Conservation (phyloP, 2,113 vertebrate species). For the Callaeas wilsoni region DNA sequence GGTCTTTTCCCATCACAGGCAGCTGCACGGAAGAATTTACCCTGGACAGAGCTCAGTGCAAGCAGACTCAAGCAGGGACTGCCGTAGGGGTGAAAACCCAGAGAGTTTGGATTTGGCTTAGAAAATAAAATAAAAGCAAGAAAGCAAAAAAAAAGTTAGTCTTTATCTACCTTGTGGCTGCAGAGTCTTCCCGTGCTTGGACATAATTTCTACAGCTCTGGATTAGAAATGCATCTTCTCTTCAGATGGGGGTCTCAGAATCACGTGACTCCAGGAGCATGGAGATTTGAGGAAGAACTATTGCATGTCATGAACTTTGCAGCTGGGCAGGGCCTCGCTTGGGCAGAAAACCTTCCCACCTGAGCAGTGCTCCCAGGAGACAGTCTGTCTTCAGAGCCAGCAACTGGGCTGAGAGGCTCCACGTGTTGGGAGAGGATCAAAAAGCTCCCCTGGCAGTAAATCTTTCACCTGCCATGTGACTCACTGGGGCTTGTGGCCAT, state of each 20-base stretch:
- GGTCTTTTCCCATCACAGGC: neutral
- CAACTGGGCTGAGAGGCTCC: conserved; percentile 3
- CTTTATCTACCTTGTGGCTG: neutral
- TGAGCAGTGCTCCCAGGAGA: neutral
- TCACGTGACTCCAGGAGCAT: neutral
- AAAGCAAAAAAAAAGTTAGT: neutral
- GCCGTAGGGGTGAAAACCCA: neutral
- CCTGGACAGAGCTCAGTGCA: neutral
- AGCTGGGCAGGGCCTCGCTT: neutral
- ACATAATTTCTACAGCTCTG: neutral
- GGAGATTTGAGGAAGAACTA: neutral
- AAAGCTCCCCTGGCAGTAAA: conserved; percentile 62
- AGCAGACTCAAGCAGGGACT: neutral
- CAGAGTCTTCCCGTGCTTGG: neutral
- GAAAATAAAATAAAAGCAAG: neutral
- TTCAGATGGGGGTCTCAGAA: neutral
- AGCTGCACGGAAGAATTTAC: neutral
- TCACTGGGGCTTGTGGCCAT: conserved; percentile 56
- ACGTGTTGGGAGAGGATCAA: conserved; percentile 56
- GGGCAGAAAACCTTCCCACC: conserved; percentile 17
- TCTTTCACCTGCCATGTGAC: conserved; percentile 65
- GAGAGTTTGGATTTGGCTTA: neutral
- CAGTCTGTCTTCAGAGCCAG: conserved; percentile 14
- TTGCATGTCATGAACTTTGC: neutral
- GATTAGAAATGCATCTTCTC: neutral